Evolutionary conservation across 37 sponge, comb jelly and placozoan genomes (phyloP), one percentile per base, ranked within the genome.

Genomic region (Haliclona indistincta): DNA sequence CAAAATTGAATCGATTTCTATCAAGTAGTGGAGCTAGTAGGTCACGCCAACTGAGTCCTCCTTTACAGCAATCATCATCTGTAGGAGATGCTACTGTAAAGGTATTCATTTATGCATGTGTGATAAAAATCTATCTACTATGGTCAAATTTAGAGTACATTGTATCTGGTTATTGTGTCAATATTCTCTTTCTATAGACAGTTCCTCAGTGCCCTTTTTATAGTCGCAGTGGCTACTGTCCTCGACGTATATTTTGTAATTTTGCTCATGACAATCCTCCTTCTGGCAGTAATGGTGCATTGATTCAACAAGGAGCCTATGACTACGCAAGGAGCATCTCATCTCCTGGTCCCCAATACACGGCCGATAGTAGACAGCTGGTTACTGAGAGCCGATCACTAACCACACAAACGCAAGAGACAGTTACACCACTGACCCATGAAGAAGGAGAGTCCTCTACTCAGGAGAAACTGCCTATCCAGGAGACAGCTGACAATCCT

Each of bases 141-240:
- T 40, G 43, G n/a, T n/a, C n/a, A n/a, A n/a, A n/a, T n/a, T n/a
- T n/a, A n/a, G n/a, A n/a, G n/a, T n/a, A n/a, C n/a, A n/a, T n/a
- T n/a, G n/a, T n/a, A n/a, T n/a, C n/a, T n/a, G n/a, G n/a, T n/a
- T n/a, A n/a, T 47, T 47, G 10, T 47, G 51, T 47, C 15, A 17
- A 10, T 47, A 47, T 66, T 47, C 53, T 68, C 69, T 3, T 28
- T 68, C 29, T 28, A 40, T 43, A 29, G 20, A 20, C 22, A 67
- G 30, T 43, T 5, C 51, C 40, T 25, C 64, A 38, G 20, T 83
- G 84, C 56, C 76, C 76, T 3, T 83, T 65, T 52, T 83, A 63
- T 43, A 28, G 68, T n/a, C 75, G 61, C 26, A 38, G 63, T 69
- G 76, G 77, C 19, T 83, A 62, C 70, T 83, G 84, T 45, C 84